Percentiles rank a stretch among this genome's conserved stretches.
Evolutionary conservation across 2,888 invertebrate species (phyloP).

Genomic region (Dione juno): DNA sequence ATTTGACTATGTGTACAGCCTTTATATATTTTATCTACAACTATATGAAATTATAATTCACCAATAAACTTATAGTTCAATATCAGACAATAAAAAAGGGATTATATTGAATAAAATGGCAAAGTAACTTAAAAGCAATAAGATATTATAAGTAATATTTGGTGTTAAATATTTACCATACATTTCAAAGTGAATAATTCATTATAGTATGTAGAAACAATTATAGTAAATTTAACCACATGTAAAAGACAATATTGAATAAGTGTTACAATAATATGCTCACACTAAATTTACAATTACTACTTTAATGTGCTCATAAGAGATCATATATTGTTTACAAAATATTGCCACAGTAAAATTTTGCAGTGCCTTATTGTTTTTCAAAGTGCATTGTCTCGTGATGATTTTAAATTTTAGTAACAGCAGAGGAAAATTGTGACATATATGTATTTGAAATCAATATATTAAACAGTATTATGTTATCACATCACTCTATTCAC

Average conservation of each 20-base stretch:
- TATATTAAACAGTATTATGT: neutral
- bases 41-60: too few relatives aligned
- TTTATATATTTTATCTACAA: slow-evolving; percentile 39
- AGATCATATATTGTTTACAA: slow-evolving; percentile 35
- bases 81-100: slow-evolving; percentile 41
- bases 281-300: slow-evolving; percentile 18
- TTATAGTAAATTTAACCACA: slow-evolving; percentile 3
- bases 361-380: slow-evolving; percentile 38
- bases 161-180: slow-evolving; percentile 24
- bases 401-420: slow-evolving; percentile 17
- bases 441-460: slow-evolving; percentile 8
- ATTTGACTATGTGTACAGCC: slow-evolving; percentile 41
- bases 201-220: slow-evolving; percentile 1
- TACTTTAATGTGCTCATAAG: slow-evolving; percentile 40
- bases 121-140: slow-evolving; percentile 12
- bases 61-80: slow-evolving; percentile 33
- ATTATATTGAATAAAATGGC: too few relatives aligned
- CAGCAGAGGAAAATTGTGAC: slow-evolving; percentile 23
- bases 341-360: slow-evolving; percentile 16
- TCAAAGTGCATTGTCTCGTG: slow-evolving; percentile 34
- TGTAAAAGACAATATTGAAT: neutral
- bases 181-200: slow-evolving; percentile 9
- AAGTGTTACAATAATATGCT: slow-evolving; percentile 8
- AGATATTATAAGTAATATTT: slow-evolving; percentile 28
- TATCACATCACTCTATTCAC: slow-evolving; percentile 25